Evolutionary conservation across 1,140 invertebrate species (phyloP).

Genomic region (Drosophila serrata): DNA sequence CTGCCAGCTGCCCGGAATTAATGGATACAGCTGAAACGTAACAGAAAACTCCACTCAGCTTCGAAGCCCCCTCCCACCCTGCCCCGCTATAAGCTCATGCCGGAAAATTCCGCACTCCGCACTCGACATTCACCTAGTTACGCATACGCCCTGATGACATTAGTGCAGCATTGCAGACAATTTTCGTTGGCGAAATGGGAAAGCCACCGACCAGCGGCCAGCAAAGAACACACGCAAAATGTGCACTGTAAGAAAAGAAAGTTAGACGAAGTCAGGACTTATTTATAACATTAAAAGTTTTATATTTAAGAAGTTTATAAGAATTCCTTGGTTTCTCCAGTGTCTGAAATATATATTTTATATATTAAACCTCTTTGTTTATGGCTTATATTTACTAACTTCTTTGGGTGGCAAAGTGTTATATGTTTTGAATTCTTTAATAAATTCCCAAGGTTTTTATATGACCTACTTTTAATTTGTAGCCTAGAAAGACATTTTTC

Average conservation of each 20-base stretch:
- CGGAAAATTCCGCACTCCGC: slow-evolving; percentile 15
- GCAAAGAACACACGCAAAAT: slow-evolving; percentile 11
- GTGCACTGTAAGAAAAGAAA: slow-evolving; percentile 7
- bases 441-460: no score
- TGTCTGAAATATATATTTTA: no score
- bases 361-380: no score
- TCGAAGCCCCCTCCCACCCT: slow-evolving; percentile 15
- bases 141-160: slow-evolving; percentile 77
- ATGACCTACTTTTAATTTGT: background rate
- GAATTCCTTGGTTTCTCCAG: no score
- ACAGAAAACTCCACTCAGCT: slow-evolving; percentile 58
- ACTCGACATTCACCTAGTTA: slow-evolving; percentile 72
- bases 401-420: no score
- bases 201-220: slow-evolving; percentile 47
- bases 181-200: slow-evolving; percentile 64
- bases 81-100: background rate
- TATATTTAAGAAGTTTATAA: background rate
- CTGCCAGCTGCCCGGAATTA: slow-evolving; percentile 63
- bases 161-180: slow-evolving; percentile 82
- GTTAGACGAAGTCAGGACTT: background rate
- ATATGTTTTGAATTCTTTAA: no score
- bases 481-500: no score
- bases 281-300: no score
- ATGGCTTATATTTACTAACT: no score
- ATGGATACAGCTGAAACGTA: slow-evolving; percentile 67